Evolutionary conservation across 2,797 vertebrate genomes (phyloP).

Genomic region (Brachyrhaphis roseni): DNA sequence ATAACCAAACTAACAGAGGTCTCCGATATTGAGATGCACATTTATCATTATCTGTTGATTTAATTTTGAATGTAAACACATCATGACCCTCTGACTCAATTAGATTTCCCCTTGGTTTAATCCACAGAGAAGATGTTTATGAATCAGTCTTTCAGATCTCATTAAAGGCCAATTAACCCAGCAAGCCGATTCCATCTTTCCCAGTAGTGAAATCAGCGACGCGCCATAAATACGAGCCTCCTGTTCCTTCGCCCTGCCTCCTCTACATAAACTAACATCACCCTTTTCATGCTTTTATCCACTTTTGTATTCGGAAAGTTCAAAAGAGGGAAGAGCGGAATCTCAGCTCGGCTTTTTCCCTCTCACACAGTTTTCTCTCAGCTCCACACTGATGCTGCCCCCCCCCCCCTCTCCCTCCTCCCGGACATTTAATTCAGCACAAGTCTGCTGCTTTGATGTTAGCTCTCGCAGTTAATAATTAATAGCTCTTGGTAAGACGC

Average conservation of each 20-base stretch:
- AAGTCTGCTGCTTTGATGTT: conserved; percentile 83
- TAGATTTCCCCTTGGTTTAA: conserved; percentile 41
- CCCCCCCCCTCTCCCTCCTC: background rate
- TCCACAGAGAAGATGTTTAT: conserved; percentile 48
- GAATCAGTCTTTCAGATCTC: conserved; percentile 53
- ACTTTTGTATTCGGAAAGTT: conserved; percentile 52
- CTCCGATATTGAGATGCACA: conserved; percentile 10
- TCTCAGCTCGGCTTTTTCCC: conserved; percentile 57
- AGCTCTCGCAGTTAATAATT: conserved; percentile 81
- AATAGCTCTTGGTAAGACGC: conserved; percentile 73
- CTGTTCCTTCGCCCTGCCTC: conserved; percentile 30
- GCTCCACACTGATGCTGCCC: conserved; percentile 55
- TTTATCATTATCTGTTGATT: background rate
- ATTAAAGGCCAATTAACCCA: conserved; percentile 62
- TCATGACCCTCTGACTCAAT: conserved; percentile 21
- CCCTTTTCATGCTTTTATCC: conserved; percentile 24
- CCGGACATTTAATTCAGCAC: conserved; percentile 70
- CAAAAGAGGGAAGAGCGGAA: conserved; percentile 53
- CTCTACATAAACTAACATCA: conserved; percentile 51
- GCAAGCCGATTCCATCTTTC: conserved; percentile 46
- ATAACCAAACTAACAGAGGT: background rate
- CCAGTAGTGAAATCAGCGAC: conserved; percentile 17
- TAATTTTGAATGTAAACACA: conserved; percentile 30
- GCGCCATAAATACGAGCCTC: background rate
- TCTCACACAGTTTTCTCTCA: conserved; percentile 70